These are phyloP conservation scores for Luffia ferchaultella DNA, from an alignment of 2,888 invertebrate genomes.

Conservation along the genomic window DNA sequence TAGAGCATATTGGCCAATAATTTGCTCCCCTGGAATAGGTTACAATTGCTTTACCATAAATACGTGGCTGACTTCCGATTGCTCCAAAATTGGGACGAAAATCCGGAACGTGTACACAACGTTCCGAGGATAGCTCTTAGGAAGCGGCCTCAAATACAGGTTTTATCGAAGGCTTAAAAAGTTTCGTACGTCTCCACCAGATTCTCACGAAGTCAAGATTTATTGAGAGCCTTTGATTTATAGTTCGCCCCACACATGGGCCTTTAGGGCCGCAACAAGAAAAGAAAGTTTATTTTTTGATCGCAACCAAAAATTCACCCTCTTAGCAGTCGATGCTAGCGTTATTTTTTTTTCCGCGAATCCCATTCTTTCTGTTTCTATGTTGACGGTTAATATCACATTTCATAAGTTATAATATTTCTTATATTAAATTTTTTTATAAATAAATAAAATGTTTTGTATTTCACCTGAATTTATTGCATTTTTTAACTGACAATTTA, in stretches of 20 bases:
- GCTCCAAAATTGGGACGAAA: too few relatives aligned
- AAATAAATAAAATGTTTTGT: too few relatives aligned
- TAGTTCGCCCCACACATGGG: constrained; percentile 51
- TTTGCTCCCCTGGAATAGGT: too few relatives aligned
- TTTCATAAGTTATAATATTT: neutral
- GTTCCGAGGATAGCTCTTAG: neutral
- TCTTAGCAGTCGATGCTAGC: neutral
- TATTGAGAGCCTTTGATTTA: constrained; percentile 59
- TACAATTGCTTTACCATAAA: too few relatives aligned
- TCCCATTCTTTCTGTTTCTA: neutral
- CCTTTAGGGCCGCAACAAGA: constrained; percentile 49
- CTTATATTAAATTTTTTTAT: neutral
- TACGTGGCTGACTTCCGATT: too few relatives aligned
- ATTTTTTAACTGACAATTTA: too few relatives aligned
- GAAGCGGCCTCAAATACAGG: neutral
- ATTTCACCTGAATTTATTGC: too few relatives aligned
- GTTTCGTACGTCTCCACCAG: constrained; percentile 29
- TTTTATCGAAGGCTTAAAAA: constrained; percentile 7
- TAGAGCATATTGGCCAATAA: too few relatives aligned
- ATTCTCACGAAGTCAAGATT: constrained; percentile 47
- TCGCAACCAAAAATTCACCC: neutral
- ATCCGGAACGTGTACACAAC: too few relatives aligned
- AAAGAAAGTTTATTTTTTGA: constrained; percentile 42
- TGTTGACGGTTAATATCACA: neutral
- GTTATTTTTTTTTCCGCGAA: too few relatives aligned